These are phyloP conservation scores for Heliothis virescens DNA, from an alignment of 1,140 invertebrate genomes.

Conservation along the genomic window DNA sequence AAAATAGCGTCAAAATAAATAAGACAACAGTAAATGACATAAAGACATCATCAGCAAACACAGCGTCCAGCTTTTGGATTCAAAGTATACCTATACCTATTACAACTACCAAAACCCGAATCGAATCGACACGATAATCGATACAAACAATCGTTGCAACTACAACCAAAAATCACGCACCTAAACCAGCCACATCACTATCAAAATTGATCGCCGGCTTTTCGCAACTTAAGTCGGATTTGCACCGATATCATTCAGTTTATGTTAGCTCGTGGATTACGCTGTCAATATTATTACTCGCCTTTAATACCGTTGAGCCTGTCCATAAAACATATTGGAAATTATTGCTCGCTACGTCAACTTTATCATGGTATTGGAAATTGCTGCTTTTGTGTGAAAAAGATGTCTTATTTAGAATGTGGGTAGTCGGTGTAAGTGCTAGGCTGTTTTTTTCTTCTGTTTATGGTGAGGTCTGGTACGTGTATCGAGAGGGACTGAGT, in stretches of 20 bases:
- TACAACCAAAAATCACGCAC: not conserved
- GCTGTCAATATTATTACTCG: constrained; percentile 83
- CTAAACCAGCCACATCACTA: constrained; percentile 16
- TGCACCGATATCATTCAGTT: constrained; percentile 76
- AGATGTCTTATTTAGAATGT: constrained; percentile 40
- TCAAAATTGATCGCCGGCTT: constrained; percentile 56
- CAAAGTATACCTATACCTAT: not conserved
- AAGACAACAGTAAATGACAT: not conserved
- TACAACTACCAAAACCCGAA: too few relatives aligned
- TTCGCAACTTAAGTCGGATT: constrained; percentile 75
- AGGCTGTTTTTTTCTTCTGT: too few relatives aligned
- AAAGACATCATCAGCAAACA: not conserved
- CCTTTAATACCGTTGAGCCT: constrained; percentile 83
- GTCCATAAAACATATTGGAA: constrained; percentile 82
- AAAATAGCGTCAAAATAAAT: too few relatives aligned
- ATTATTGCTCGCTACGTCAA: constrained; percentile 64
- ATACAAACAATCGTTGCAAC: too few relatives aligned
- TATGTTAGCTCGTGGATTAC: constrained; percentile 76
- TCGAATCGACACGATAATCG: too few relatives aligned
- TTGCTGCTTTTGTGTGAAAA: constrained; percentile 55
- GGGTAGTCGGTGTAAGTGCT: not conserved
- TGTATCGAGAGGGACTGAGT: too few relatives aligned
- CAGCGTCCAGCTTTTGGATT: too few relatives aligned
- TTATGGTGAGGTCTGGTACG: too few relatives aligned
- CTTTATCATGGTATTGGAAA: constrained; percentile 43